Evolutionary conservation across 2,888 invertebrate species (phyloP).

Genomic region (Venustoraphidia nigricollis): DNA sequence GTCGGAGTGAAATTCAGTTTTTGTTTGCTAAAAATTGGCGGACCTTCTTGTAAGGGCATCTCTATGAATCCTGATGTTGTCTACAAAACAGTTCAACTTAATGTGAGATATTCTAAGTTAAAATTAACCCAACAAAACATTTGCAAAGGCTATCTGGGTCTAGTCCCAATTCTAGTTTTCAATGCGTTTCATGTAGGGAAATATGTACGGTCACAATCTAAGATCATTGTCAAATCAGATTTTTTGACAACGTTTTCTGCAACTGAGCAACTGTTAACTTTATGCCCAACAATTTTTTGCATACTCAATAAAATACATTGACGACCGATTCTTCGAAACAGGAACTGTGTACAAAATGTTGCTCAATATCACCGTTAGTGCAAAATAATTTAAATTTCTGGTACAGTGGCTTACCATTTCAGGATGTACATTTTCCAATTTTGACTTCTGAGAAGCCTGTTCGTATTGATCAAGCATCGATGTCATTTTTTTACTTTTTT

Average conservation of each 20-base stretch:
- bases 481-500: slow-evolving; percentile 40
- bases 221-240: too few species aligned
- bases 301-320: too few species aligned
- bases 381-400: too few species aligned
- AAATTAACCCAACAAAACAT: slow-evolving; percentile 6
- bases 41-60: slow-evolving; percentile 51
- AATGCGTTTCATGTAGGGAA: too few species aligned
- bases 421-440: slow-evolving; percentile 24
- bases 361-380: too few species aligned
- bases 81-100: slow-evolving; percentile 17
- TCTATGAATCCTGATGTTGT: slow-evolving; percentile 37
- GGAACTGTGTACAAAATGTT: too few species aligned
- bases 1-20: slow-evolving; percentile 68
- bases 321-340: too few species aligned
- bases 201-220: too few species aligned
- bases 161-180: too few species aligned
- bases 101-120: slow-evolving; percentile 13
- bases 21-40: slow-evolving; percentile 75
- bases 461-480: slow-evolving; percentile 76
- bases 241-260: too few species aligned
- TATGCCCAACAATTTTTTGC: too few species aligned
- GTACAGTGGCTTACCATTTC: slow-evolving; percentile 28
- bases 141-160: slow-evolving; percentile 2
- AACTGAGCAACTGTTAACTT: too few species aligned
- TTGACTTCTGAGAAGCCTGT: slow-evolving; percentile 48